These are phyloP conservation scores for Grus americana DNA, from an alignment of 2,113 vertebrate species.

Conservation along the genomic window DNA sequence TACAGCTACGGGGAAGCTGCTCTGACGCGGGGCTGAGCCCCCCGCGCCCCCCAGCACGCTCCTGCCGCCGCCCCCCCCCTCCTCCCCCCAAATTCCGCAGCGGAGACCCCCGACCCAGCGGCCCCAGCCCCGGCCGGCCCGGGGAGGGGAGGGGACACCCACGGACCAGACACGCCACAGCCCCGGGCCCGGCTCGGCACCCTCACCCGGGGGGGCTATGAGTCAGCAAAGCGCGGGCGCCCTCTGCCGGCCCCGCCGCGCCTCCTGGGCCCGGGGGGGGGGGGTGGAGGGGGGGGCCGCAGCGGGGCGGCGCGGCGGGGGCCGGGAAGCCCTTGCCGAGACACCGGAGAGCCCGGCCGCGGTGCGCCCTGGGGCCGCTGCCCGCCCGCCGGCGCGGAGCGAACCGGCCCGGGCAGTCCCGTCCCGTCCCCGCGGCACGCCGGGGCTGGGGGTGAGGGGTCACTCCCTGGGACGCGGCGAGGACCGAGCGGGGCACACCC, in stretches of 20 bases:
- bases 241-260: not conserved
- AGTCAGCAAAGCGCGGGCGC: conserved; percentile 60
- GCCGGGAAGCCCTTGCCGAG: not conserved
- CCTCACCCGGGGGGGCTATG: not conserved
- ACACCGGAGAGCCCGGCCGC: not conserved
- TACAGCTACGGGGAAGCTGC: not conserved
- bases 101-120: not conserved
- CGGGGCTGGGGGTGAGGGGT: no score
- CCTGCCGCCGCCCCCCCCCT: not conserved
- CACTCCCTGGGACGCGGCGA: not conserved
- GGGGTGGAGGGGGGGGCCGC: not conserved
- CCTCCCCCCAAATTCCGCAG: not conserved
- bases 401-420: not conserved
- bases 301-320: not conserved
- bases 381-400: not conserved
- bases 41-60: not conserved
- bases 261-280: not conserved
- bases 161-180: not conserved
- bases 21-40: not conserved
- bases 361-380: not conserved
- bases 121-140: not conserved
- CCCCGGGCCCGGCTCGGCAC: not conserved
- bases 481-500: no score
- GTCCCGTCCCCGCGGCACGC: not conserved
- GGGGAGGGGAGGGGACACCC: no score